Base-by-base conservation (phyloP, 2,888 invertebrate genomes). In the Caenorhabditis afra region DNA sequence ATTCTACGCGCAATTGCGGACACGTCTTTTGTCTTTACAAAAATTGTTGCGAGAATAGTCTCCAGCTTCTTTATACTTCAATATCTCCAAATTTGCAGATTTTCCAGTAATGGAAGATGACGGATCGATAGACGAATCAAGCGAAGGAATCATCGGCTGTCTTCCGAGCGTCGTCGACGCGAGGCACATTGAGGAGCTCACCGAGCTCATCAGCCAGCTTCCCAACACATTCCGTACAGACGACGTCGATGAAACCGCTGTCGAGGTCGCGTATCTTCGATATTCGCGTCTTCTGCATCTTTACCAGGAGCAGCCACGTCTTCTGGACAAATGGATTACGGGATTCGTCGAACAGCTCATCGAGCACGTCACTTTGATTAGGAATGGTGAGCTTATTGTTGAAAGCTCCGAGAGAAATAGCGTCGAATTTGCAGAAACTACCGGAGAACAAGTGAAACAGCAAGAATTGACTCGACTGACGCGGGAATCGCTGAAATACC, bases 271-370 rank as follows among this genome's bases (percentile, higher is more conserved):
- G 5, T 68, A 55, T 45, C 52, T 73, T 5, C 50, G 64, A 49
- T 86, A 76, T 64, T 77, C 68, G 29, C 76, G 85, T 8, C 65
- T 86, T 16, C 55, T 86, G 5, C 79, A 85, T 41, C 37, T 85
- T 4, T 87, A 86, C 62, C 84, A 83, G 58, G 85, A 86, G 41
- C 87, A 89, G 52, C 86, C 88, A 14, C 76, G 80, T 22, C 79
- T 90, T 3, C 74, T 90, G 68, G 88, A 89, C 59, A 65, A 81
- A 20, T 67, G 85, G 47, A 80, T 89, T 23, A 79, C 85, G 0
- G 68, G 73, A 14, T 44, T 88, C 5, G 80, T 89, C 3, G 59
- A 79, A 22, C 29, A 45, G 3, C 61, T 89, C 11, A 61, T 87
- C 7, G 41, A 45, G 12, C 78, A 71, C 39, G 79, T 89, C 8